Evolutionary conservation across 2,113 vertebrate genomes (phyloP).

Genomic region (Anguilla japonica): DNA sequence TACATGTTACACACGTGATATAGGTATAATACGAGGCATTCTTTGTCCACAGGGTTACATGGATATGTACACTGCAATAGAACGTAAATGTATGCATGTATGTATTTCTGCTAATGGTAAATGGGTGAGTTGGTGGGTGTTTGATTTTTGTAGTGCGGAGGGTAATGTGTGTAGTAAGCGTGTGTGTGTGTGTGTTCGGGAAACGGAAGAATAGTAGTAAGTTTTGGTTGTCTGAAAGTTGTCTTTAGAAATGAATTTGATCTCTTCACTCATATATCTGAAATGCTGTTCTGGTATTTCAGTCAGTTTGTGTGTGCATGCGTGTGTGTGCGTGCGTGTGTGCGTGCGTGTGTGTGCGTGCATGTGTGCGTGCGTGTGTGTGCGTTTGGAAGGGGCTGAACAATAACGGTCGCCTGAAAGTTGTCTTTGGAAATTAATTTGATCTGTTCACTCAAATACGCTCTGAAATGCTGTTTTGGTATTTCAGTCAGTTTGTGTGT

Average conservation of each 20-base stretch:
- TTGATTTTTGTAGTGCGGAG: too few relatives aligned
- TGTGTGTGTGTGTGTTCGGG: neutral
- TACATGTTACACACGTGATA: slow-evolving; percentile 5
- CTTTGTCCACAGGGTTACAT: neutral
- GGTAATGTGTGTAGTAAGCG: neutral
- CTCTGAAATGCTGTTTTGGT: neutral
- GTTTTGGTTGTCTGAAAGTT: neutral
- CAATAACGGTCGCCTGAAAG: too few relatives aligned
- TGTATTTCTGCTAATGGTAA: neutral
- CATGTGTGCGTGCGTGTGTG: neutral
- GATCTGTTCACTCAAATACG: neutral
- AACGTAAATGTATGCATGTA: slow-evolving; percentile 34
- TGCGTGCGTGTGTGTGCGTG: neutral
- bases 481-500: neutral
- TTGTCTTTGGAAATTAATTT: neutral
- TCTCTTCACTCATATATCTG: too few relatives aligned
- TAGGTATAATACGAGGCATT: slow-evolving; percentile 19
- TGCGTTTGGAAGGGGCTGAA: too few relatives aligned
- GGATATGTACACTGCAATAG: neutral
- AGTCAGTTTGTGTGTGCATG: too few relatives aligned
- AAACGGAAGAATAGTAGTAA: neutral
- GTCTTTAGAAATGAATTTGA: too few relatives aligned
- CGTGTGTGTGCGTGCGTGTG: too few relatives aligned
- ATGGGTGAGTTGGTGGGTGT: neutral
- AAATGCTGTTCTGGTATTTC: too few relatives aligned